Evolutionary conservation across 2,888 invertebrate genomes (phyloP).

Genomic region (Sepioteuthis lessoniana): DNA sequence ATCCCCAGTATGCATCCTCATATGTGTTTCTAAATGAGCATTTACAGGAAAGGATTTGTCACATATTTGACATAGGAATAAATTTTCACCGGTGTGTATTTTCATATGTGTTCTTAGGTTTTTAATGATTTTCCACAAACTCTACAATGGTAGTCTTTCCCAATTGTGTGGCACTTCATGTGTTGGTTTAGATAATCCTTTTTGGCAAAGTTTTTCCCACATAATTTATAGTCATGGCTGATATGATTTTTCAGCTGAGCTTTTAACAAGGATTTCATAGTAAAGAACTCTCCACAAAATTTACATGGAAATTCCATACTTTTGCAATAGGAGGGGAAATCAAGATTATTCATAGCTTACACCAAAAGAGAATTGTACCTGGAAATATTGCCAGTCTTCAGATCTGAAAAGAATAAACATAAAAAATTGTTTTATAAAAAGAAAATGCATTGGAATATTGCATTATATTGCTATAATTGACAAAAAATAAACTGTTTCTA

Average conservation of each 20-base stretch:
- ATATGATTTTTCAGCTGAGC: not conserved
- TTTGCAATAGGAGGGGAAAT: not conserved
- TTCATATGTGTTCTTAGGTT: not conserved
- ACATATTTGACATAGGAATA: not conserved
- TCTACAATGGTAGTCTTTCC: not conserved
- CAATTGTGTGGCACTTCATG: not conserved
- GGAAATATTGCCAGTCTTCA: no score
- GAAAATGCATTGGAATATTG: no score
- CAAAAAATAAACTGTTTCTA: no score
- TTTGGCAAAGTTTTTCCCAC: not conserved
- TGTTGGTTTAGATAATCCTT: not conserved
- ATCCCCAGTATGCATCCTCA: no score
- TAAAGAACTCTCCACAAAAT: not conserved
- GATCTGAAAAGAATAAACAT: no score
- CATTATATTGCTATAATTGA: no score
- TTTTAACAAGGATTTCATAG: not conserved
- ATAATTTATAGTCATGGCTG: not conserved
- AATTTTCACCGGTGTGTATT: no score
- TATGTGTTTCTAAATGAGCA: not conserved
- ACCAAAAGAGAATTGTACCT: not conserved
- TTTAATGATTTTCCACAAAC: not conserved
- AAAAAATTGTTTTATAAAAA: no score
- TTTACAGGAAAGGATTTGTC: not conserved
- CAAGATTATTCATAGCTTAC: not conserved
- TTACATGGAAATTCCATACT: not conserved